Percentiles rank a stretch among this genome's conserved stretches.
These are phyloP conservation scores for Campylomormyrus tamandua DNA, from an alignment of 2,113 vertebrate genomes.

Conservation along the genomic window DNA sequence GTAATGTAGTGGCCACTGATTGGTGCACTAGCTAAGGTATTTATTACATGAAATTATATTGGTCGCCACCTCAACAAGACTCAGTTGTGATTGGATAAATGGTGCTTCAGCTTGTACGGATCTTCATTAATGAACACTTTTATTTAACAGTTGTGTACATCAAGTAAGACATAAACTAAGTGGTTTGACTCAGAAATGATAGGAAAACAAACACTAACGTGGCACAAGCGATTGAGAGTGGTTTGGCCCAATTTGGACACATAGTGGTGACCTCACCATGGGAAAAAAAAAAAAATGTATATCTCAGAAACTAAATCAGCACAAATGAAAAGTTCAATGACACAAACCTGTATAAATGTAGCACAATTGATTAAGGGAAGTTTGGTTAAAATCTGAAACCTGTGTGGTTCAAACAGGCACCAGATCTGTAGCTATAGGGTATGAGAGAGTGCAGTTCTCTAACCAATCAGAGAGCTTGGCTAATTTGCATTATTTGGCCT, in stretches of 20 bases:
- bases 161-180: no score
- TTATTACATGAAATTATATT: no score
- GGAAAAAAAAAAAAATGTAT: background rate
- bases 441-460: background rate
- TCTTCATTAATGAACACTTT: no score
- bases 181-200: no score
- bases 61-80: no score
- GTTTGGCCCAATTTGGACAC: background rate
- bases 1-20: no score
- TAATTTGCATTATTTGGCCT: background rate
- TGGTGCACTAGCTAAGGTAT: no score
- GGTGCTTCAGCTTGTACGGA: no score
- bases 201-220: no score
- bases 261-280: background rate
- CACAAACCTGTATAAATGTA: background rate
- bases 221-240: no score
- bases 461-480: background rate
- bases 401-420: background rate
- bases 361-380: background rate
- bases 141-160: no score
- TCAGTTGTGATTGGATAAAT: no score
- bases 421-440: background rate
- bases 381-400: background rate
- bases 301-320: background rate
- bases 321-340: background rate